These are phyloP conservation scores for Steinernema carpocapsae DNA, from an alignment of 2,888 invertebrate species.

Conservation along the genomic window DNA sequence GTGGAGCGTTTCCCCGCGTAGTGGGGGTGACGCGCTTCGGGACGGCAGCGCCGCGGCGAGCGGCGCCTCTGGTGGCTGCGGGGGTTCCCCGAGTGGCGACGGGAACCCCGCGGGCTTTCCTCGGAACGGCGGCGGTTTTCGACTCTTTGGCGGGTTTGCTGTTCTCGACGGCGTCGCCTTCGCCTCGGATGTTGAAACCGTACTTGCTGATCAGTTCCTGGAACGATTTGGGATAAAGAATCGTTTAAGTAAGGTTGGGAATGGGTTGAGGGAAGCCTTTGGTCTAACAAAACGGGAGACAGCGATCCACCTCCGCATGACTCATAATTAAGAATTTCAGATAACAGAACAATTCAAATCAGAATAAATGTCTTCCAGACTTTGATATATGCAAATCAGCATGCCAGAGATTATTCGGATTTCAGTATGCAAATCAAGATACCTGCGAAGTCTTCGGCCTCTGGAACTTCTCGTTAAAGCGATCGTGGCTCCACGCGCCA, in stretches of 20 bases:
- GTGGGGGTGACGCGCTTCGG: neutral
- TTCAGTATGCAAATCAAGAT: neutral
- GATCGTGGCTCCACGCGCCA: conserved; percentile 81
- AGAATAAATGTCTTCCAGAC: no score
- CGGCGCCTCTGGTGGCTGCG: neutral
- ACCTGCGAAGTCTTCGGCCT: conserved; percentile 78
- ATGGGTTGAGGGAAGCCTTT: no score
- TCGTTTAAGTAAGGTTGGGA: neutral
- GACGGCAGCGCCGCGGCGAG: neutral
- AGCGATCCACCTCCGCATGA: no score
- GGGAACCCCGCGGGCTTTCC: conserved; percentile 4
- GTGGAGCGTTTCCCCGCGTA: neutral
- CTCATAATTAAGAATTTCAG: no score
- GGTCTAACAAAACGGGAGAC: no score
- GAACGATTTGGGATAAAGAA: neutral
- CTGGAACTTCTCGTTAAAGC: conserved; percentile 81
- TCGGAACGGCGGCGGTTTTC: neutral
- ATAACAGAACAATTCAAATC: no score
- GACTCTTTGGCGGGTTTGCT: neutral
- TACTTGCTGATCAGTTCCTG: conserved; percentile 84
- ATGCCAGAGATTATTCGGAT: no score
- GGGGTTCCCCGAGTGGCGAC: neutral
- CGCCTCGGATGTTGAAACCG: conserved; percentile 91
- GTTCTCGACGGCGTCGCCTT: conserved; percentile 73
- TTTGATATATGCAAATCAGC: no score